Evolutionary conservation across 37 sponge, comb jelly and placozoan species (phyloP), one percentile per base, ranked within the genome.

Genomic region (Beroe ovata): DNA sequence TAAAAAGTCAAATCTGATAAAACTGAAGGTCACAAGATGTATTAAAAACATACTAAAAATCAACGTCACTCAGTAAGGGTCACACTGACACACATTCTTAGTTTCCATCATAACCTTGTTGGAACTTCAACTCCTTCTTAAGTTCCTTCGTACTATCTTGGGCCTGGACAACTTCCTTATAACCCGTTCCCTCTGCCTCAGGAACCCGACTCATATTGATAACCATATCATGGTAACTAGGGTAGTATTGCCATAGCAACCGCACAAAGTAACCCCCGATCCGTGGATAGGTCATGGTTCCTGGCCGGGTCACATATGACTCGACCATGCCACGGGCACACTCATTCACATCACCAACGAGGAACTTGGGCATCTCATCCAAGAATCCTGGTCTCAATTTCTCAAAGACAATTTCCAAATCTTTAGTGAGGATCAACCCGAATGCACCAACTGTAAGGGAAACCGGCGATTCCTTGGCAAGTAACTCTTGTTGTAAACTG

Each of bases 261-360:
- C 69, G 25, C 1, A 29, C 25, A 1, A 66, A 3, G 34, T 11
- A 33, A 14, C 69, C 69, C 4, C 36, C 69, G 8, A 32, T 25
- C 36, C 16, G 1, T 8, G 69, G 69, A 37, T 18, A 66, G 2
- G 69, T 66, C 69, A 66, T 66, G 69, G 69, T 66, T 32, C 1
- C 8, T 1, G 69, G 69, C 30, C 69, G 29, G 25, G 69, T 66
- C 4, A 66, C 36, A 30, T 66, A 66, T 14, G 36, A 66, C 30
- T 66, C 69, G 1, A 66, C 34, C 33, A 66, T 66, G 32, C 69
- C 36, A 34, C 69, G 25, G 34, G 69, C 69, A 66, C 69, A 66
- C 30, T 66, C 69, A 4, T 66, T 33, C 3, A 66, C 69, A 66
- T 33, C 36, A 2, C 69, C 69, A 19, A 30, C 8, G 8, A 8